These are phyloP conservation scores for Synanceia verrucosa DNA, from an alignment of 2,797 vertebrate genomes.

Conservation along the genomic window DNA sequence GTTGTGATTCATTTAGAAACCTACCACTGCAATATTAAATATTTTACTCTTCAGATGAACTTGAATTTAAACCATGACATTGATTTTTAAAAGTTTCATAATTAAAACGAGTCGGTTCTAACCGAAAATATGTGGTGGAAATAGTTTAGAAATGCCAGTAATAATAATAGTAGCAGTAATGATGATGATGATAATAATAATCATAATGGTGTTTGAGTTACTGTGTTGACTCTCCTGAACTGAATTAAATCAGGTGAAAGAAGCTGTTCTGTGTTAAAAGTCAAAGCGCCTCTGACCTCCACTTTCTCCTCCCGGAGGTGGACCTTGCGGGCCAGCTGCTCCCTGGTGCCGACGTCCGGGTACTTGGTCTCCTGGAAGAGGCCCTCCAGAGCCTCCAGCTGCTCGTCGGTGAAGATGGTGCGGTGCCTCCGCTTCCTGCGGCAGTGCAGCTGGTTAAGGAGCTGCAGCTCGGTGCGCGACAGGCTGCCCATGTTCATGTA, in stretches of 20 bases:
- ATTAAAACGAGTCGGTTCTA: neutral
- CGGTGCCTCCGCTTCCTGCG: slow-evolving; percentile 93
- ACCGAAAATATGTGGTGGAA: too few relatives aligned
- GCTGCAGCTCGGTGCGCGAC: slow-evolving; percentile 94
- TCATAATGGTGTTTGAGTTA: neutral
- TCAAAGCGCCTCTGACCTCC: slow-evolving; percentile 84
- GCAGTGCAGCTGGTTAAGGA: slow-evolving; percentile 97
- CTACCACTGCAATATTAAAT: too few relatives aligned
- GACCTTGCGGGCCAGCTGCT: slow-evolving; percentile 96
- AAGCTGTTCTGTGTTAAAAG: neutral
- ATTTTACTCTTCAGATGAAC: too few relatives aligned
- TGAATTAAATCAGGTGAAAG: neutral
- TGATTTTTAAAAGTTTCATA: too few relatives aligned
- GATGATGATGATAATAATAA: neutral
- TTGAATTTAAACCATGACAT: too few relatives aligned
- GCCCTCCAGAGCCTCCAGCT: slow-evolving; percentile 96
- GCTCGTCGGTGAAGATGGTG: slow-evolving; percentile 98
- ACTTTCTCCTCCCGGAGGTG: slow-evolving; percentile 98
- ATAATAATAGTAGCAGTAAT: neutral
- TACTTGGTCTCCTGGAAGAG: slow-evolving; percentile 99
- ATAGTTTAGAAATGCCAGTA: too few relatives aligned
- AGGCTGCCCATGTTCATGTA: slow-evolving; percentile 96
- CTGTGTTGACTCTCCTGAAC: too few relatives aligned
- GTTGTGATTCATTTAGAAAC: too few relatives aligned
- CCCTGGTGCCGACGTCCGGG: slow-evolving; percentile 95